phyloP scores from a whole-genome alignment of 1,140 invertebrate species.

The Drosophila equinoxialis region DNA sequence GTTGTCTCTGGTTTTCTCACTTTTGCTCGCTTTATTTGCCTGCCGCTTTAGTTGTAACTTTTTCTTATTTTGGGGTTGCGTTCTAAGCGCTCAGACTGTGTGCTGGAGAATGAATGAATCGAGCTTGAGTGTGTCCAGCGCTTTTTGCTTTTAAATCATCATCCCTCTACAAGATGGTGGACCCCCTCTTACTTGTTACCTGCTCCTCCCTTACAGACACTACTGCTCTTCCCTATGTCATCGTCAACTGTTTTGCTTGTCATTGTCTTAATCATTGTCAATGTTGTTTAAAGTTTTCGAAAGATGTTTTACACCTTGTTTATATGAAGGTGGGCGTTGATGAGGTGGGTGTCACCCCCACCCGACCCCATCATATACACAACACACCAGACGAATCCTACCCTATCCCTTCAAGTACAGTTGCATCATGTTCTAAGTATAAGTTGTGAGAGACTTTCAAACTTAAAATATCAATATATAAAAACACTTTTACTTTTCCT shows the following conservation, averaged over 20 bases:
- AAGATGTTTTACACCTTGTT: conserved; percentile 11
- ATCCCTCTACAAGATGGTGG: conserved; percentile 18
- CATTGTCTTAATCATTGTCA: conserved; percentile 19
- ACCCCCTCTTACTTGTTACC: conserved; percentile 9
- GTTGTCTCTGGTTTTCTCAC: conserved; percentile 9
- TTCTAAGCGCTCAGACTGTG: conserved; percentile 72
- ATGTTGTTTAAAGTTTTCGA: neutral
- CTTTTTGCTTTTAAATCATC: conserved; percentile 72
- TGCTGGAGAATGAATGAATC: conserved; percentile 74
- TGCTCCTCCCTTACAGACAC: neutral
- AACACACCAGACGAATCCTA: neutral
- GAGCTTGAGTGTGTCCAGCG: conserved; percentile 43
- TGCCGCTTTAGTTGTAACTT: conserved; percentile 20
- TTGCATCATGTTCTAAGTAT: neutral
- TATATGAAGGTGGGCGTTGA: conserved; percentile 3
- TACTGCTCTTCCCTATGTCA: neutral
- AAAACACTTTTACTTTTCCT: conserved; percentile 18
- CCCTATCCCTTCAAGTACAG: neutral
- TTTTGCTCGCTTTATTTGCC: conserved; percentile 26
- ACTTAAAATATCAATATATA: too few species aligned
- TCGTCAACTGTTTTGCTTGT: conserved; percentile 13
- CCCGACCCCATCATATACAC: too few species aligned
- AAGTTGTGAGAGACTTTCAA: neutral
- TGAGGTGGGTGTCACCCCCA: too few species aligned
- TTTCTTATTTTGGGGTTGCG: conserved; percentile 41